These are phyloP conservation scores for Motacilla tschutschensis DNA, from an alignment of 2,113 vertebrate species.

Conservation along the genomic window DNA sequence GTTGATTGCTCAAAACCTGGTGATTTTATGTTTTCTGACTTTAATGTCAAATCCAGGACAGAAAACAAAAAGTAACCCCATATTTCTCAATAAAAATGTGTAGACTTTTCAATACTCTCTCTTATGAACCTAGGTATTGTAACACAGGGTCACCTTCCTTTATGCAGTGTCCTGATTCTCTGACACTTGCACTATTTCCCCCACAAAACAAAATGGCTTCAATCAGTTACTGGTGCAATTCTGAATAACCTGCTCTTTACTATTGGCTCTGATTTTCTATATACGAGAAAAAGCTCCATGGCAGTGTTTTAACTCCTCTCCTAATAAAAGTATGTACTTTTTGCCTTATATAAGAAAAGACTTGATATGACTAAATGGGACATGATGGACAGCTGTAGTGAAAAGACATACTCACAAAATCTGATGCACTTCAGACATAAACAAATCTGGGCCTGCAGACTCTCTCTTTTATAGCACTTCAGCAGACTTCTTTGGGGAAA, in stretches of 20 bases:
- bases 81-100: neutral
- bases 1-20: neutral
- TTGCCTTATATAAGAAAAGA: neutral
- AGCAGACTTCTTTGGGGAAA: neutral
- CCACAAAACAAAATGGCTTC: neutral
- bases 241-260: neutral
- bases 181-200: neutral
- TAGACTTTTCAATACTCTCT: neutral
- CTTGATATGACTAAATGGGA: neutral
- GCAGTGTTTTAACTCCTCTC: neutral
- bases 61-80: neutral
- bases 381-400: neutral
- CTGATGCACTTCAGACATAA: conserved; percentile 14
- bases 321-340: neutral
- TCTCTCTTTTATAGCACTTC: neutral
- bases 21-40: neutral
- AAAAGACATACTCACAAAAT: conserved; percentile 35
- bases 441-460: neutral
- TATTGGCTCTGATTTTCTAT: neutral
- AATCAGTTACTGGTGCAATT: neutral
- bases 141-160: neutral
- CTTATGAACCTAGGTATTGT: neutral
- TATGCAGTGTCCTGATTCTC: neutral
- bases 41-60: neutral
- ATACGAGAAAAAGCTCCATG: neutral